Conservation (phyloP, 2,888 invertebrate species). For the Caenorhabditis wallacei region DNA sequence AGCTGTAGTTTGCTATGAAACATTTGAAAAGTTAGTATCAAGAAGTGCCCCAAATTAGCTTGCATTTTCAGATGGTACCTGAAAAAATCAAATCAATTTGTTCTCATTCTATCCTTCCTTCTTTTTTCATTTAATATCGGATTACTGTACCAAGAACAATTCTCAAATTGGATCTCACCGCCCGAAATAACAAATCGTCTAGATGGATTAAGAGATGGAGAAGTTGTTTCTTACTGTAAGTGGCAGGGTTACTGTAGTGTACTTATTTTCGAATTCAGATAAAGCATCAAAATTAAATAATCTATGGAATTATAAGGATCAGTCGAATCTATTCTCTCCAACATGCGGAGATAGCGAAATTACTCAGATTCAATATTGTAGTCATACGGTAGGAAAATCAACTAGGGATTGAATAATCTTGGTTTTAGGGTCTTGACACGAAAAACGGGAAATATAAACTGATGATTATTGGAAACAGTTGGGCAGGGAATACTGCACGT, state of each 20-base stretch:
- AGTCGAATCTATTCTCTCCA: not conserved
- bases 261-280: not conserved
- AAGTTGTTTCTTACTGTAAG: too few relatives aligned
- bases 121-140: not conserved
- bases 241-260: not conserved
- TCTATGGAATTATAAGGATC: too few relatives aligned
- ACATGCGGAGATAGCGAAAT: not conserved
- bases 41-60: too few relatives aligned
- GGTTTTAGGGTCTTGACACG: not conserved
- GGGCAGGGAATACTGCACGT: not conserved
- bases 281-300: not conserved
- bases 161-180: not conserved
- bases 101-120: not conserved
- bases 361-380: not conserved
- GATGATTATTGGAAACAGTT: conserved; percentile 6
- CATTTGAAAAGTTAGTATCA: conserved; percentile 11
- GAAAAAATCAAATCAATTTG: not conserved
- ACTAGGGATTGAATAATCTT: too few relatives aligned
- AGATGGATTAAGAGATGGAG: not conserved
- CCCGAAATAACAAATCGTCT: not conserved
- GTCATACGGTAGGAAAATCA: not conserved
- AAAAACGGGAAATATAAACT: not conserved
- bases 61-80: conserved; percentile 16
- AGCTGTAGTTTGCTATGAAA: not conserved
- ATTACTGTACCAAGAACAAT: not conserved